Conservation (phyloP, 2,888 invertebrate genomes). For the Melanargia galathea region DNA sequence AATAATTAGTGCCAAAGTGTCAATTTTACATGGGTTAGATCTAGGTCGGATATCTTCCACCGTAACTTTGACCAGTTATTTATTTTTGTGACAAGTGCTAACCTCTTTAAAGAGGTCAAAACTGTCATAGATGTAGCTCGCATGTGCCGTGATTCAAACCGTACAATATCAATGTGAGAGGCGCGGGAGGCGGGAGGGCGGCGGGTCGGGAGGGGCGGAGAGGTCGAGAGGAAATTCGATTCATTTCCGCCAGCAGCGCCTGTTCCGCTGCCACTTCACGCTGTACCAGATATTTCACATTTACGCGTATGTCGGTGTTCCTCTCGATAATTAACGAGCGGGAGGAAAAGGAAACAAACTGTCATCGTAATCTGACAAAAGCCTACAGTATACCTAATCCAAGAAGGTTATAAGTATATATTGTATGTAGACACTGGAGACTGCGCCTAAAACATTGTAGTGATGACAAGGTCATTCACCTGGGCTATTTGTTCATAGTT, state of each 20-base stretch:
- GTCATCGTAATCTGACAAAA: too few species aligned
- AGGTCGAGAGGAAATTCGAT: constrained; percentile 43
- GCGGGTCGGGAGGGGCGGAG: background rate
- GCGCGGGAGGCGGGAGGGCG: background rate
- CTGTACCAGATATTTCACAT: constrained; percentile 17
- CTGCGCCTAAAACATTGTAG: too few species aligned
- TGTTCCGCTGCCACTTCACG: constrained; percentile 10
- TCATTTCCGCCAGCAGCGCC: constrained; percentile 44
- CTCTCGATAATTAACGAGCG: background rate
- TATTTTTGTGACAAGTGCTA: too few species aligned
- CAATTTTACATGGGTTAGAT: too few species aligned
- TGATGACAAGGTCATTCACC: too few species aligned
- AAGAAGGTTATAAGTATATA: too few species aligned
- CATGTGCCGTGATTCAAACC: constrained; percentile 22
- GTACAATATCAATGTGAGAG: constrained; percentile 34
- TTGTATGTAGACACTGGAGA: too few species aligned
- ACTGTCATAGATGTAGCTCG: background rate
- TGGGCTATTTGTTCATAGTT: too few species aligned
- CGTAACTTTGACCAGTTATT: too few species aligned
- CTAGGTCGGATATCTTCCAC: too few species aligned
- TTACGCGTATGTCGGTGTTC: background rate
- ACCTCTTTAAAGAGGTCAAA: background rate
- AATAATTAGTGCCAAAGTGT: too few species aligned
- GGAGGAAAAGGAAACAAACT: constrained; percentile 4
- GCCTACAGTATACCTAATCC: too few species aligned